These are phyloP conservation scores for Dioctria linearis DNA, from an alignment of 2,888 invertebrate species.

Conservation along the genomic window DNA sequence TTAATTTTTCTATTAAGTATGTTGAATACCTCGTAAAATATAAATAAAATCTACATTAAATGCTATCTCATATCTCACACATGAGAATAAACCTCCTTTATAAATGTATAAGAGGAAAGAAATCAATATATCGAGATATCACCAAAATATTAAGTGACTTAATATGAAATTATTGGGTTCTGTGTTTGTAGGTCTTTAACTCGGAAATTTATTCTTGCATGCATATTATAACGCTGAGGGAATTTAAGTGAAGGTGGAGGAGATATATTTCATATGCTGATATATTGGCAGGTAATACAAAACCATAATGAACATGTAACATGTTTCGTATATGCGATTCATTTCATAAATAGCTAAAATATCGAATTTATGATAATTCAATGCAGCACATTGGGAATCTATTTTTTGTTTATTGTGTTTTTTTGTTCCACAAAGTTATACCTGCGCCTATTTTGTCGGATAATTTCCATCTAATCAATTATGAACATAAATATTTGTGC, in stretches of 20 bases:
- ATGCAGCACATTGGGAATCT: slow-evolving; percentile 34
- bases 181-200: slow-evolving; percentile 26
- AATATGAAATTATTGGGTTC: slow-evolving; percentile 56
- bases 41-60: too few species aligned
- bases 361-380: slow-evolving; percentile 50
- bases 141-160: slow-evolving; percentile 58
- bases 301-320: slow-evolving; percentile 53
- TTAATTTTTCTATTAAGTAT: too few species aligned
- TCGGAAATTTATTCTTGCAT: slow-evolving; percentile 36
- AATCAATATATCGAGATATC: slow-evolving; percentile 59
- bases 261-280: slow-evolving; percentile 47
- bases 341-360: slow-evolving; percentile 50
- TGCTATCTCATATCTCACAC: too few species aligned
- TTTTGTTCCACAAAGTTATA: slow-evolving; percentile 15
- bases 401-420: slow-evolving; percentile 42
- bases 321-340: slow-evolving; percentile 49
- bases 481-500: slow-evolving; percentile 27
- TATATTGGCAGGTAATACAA: slow-evolving; percentile 52
- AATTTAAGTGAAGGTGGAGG: slow-evolving; percentile 40
- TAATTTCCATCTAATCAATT: slow-evolving; percentile 44
- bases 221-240: slow-evolving; percentile 28
- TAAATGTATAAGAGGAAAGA: slow-evolving; percentile 11
- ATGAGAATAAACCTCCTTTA: slow-evolving; percentile 1
- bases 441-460: neutral
- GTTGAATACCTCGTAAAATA: too few species aligned